A percentile compares a stretch with the other conserved stretches of the same genome.
phyloP scores from a whole-genome alignment of 2,888 invertebrate genomes.

The Amaurobius ferox region DNA sequence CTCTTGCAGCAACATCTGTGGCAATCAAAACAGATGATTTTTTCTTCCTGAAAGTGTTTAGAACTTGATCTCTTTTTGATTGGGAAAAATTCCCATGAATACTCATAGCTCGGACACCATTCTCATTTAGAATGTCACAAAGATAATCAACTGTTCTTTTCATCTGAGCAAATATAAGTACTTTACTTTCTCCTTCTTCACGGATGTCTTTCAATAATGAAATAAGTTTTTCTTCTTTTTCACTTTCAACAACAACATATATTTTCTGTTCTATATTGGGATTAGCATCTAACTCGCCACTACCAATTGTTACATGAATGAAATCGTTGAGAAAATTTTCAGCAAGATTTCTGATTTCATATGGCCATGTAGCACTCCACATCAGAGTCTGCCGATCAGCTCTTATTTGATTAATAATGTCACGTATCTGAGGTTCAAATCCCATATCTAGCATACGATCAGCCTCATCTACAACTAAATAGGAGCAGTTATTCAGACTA shows the following conservation, averaged over 20 bases:
- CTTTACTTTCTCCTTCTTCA: constrained; percentile 89
- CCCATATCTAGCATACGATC: constrained; percentile 80
- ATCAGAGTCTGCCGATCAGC: constrained; percentile 80
- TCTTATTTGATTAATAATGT: constrained; percentile 79
- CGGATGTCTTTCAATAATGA: constrained; percentile 88
- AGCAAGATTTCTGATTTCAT: constrained; percentile 80
- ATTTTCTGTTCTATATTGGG: constrained; percentile 80
- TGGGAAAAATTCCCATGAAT: too few species aligned
- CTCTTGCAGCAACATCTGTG: constrained; percentile 95
- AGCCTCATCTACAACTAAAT: constrained; percentile 79
- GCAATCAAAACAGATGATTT: constrained; percentile 92
- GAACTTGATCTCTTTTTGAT: too few species aligned
- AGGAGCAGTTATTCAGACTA: constrained; percentile 76
- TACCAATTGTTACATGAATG: constrained; percentile 80
- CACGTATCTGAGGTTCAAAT: constrained; percentile 81
- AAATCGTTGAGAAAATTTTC: constrained; percentile 80
- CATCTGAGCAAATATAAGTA: constrained; percentile 80
- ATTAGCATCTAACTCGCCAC: constrained; percentile 80
- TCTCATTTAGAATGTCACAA: constrained; percentile 77
- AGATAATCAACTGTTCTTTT: constrained; percentile 80
- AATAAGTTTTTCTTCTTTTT: constrained; percentile 80
- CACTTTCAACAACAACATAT: constrained; percentile 78
- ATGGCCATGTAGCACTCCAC: constrained; percentile 82
- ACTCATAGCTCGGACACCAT: too few species aligned
- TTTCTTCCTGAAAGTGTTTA: constrained; percentile 89